phyloP scores from a whole-genome alignment of 1,140 invertebrate genomes.

The Zaprionus africanus region DNA sequence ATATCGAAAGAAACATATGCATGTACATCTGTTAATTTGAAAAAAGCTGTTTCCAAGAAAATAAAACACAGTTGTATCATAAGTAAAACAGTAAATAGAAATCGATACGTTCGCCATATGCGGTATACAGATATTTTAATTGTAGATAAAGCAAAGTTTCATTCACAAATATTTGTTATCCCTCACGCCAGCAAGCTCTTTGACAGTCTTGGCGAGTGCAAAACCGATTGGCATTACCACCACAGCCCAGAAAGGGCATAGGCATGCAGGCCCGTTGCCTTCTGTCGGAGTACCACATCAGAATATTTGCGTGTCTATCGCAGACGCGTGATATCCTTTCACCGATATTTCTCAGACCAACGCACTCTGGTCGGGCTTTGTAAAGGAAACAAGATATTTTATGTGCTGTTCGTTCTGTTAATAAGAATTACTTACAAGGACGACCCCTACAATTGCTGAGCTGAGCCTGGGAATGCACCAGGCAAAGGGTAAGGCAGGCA shows the following conservation, averaged over 20 bases:
- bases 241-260: neutral
- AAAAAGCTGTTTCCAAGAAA: too few species aligned
- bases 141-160: too few species aligned
- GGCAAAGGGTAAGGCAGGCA: neutral
- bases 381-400: neutral
- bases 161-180: too few species aligned
- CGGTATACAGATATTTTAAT: too few species aligned
- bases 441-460: neutral
- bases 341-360: neutral
- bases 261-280: neutral
- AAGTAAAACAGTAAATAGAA: too few species aligned
- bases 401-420: neutral
- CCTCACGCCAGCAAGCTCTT: neutral
- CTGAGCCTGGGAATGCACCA: neutral
- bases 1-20: too few species aligned
- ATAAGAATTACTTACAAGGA: neutral
- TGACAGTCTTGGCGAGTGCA: neutral
- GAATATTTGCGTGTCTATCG: neutral
- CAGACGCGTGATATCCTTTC: neutral
- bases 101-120: too few species aligned
- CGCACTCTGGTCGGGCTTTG: neutral
- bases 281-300: constrained; percentile 1
- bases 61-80: too few species aligned
- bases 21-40: too few species aligned
- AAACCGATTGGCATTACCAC: neutral